Evolutionary conservation across 2,113 vertebrate species (phyloP), one percentile per base, ranked within the genome.

Genomic region (Cyanoliseus patagonus): DNA sequence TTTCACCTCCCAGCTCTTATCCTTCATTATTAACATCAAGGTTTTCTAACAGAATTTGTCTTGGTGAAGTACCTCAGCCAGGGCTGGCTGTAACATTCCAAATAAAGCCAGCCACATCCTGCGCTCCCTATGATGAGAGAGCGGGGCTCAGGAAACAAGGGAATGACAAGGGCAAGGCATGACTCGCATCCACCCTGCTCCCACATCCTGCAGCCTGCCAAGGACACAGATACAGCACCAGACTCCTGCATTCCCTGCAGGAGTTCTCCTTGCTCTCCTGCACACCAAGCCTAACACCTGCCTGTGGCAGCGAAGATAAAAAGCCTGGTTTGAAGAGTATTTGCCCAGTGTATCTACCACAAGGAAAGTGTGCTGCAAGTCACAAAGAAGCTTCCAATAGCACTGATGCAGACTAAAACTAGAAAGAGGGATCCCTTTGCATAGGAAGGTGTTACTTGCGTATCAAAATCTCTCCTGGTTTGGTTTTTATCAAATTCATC

Each of bases 1-100:
- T 93, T 95, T 92, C 92, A 95, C 95, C 95, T 97, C 94, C 94
- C 92, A 95, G 95, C 92, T 94, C 94, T 95, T 92, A 88, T 94
- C 95, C 91, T 95, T 73, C 94, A 63, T 96, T 97, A 97, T 97
- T 96, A 97, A 97, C 73, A 94, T 96, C 95, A 96, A 95, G 95
- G 94, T 63, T 89, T 96, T 92, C 96, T 91, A 97, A 96, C 97
- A 95, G 88, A 96, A 97, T 97, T 97, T 96, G 96, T 96, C 96
- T 97, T 96, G 97, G 96, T 97, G 96, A 97, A 97, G 97, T 97
- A 97, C 93, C 90, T 96, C 80, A 75, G 96, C 92, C 33, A 74
- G 78, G 72, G 83, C 75, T 92, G 94, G 93, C 95, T 93, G 88
- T 95, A 97, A 95, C 92, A 95, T 96, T 94, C 95, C 94, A 95